Evolutionary conservation across 1,140 invertebrate species (phyloP), one percentile per base, ranked within the genome.

Genomic region (Dinothrombium tinctorium): DNA sequence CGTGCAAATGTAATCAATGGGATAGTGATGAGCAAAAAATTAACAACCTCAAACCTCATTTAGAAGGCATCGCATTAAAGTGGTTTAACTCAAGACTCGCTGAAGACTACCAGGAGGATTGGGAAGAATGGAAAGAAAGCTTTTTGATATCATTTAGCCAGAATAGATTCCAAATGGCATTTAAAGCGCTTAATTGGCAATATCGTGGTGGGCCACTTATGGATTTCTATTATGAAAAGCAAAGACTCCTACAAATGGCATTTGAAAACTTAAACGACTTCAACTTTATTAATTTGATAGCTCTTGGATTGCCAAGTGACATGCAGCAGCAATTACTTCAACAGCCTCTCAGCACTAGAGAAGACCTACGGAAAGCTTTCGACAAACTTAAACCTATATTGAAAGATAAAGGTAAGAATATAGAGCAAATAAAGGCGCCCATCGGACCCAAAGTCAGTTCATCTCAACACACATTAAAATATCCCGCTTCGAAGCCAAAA

Each of bases 11-110:
- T 12, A 38, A 25, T 24, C 1, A 1, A 7, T 24, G 20, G 21
- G 11, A 8, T 5, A 14, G 3, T 14, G 37, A 38, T 24, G 21
- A 14, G 15, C 3, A 7, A 4, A 38, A 25, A 15, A 38, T 38
- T 12, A 38, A 38, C 17, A 7, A 25, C 1, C 9, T 38, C 1
- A 38, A 38, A 2, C 3, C 4, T 4, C 7, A 24, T 26, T 19
- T 38, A 1, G 37, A 38, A 14, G 37, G 37, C 12, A 24, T 38
- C 14, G 37, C 37, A 6, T 26, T 38, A 2, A 38, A 38, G 26
- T 38, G 37, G 37, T 38, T 38, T 24, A 38, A 38, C 14, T 38
- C 37, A 4, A 4, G 20, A 7, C 9, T 24, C 7, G 23, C 11
- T 14, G 37, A 38, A 24, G 21, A 24, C 11, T 7, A 12, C 5